A percentile compares a stretch with the other conserved stretches of the same genome.
Conservation (phyloP, 1,140 invertebrate species). For the Sweltsa coloradensis region DNA sequence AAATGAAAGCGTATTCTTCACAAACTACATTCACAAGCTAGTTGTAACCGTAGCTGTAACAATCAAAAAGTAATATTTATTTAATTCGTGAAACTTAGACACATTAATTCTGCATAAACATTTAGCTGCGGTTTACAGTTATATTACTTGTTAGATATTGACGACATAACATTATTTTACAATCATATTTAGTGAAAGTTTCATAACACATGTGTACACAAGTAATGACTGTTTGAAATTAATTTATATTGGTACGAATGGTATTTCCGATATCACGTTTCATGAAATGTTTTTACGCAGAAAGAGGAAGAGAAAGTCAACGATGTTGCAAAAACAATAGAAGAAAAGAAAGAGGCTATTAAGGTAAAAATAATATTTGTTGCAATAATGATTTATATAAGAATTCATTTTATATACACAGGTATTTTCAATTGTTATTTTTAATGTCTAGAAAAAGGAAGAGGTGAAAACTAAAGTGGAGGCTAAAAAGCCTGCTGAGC, state of each 20-base stretch:
- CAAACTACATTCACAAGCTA: too few species aligned
- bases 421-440: conserved; percentile 5
- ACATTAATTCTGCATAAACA: too few species aligned
- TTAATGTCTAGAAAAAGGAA: conserved; percentile 7
- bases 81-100: too few species aligned
- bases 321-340: conserved; percentile 26
- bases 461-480: conserved; percentile 11
- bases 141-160: too few species aligned
- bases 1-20: too few species aligned
- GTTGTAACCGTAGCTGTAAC: too few species aligned
- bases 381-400: background rate
- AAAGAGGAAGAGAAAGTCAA: conserved; percentile 35
- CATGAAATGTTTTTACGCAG: conserved; percentile 21
- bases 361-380: background rate
- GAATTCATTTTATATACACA: background rate
- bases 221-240: background rate
- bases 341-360: conserved; percentile 8
- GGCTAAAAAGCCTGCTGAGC: conserved; percentile 1
- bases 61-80: too few species aligned
- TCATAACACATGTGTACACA: background rate
- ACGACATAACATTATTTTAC: too few species aligned
- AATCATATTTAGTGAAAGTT: too few species aligned
- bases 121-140: too few species aligned
- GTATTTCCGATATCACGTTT: background rate
- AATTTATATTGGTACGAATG: background rate